These are phyloP conservation scores for Dasyprocta punctata DNA, from an alignment of 2,113 vertebrate species.

Conservation along the genomic window DNA sequence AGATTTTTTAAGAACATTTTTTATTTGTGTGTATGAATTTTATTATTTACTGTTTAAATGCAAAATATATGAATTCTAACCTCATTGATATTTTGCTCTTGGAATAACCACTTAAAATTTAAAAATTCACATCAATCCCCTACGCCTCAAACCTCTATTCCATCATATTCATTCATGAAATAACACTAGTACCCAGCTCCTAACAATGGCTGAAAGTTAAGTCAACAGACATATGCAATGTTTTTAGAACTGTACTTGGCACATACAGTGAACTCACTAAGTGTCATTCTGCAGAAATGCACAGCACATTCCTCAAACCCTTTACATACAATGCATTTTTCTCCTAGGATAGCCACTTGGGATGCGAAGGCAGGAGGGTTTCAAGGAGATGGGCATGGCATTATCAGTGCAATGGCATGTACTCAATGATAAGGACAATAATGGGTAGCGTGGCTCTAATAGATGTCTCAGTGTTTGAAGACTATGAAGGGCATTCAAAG, in stretches of 20 bases:
- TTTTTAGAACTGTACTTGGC: too few relatives aligned
- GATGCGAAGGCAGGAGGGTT: not conserved
- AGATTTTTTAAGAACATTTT: not conserved
- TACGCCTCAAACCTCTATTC: not conserved
- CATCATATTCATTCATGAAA: not conserved
- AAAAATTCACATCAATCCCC: not conserved
- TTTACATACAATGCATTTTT: not conserved
- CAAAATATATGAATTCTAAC: not conserved
- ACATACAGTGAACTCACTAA: too few relatives aligned
- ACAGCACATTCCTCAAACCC: not conserved
- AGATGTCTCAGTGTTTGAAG: not conserved
- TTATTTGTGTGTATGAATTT: not conserved
- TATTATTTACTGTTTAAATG: not conserved
- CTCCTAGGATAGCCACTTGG: not conserved
- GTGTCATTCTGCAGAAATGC: not conserved
- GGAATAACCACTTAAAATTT: not conserved
- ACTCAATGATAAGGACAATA: not conserved
- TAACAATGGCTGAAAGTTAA: not conserved
- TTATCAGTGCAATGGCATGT: not conserved
- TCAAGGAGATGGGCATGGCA: not conserved
- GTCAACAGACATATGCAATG: not conserved
- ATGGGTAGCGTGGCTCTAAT: not conserved
- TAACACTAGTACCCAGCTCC: too few relatives aligned
- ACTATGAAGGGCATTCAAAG: not conserved
- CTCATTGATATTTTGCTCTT: not conserved